These are phyloP conservation scores for Eupithecia insigniata DNA, from an alignment of 2,888 invertebrate genomes.

Conservation along the genomic window DNA sequence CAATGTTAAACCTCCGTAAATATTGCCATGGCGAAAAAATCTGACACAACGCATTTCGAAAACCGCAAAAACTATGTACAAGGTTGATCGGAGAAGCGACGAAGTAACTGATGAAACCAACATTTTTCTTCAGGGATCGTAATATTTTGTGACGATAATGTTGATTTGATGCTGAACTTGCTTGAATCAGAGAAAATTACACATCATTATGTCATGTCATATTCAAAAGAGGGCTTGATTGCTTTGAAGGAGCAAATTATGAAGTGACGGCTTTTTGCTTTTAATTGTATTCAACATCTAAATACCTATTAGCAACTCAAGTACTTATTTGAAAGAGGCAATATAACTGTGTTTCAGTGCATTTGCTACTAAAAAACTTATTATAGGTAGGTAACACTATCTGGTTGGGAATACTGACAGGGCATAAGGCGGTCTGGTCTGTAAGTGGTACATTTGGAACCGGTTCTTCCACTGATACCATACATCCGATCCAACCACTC, in stretches of 20 bases:
- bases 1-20: constrained; percentile 22
- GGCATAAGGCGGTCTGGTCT: constrained; percentile 38
- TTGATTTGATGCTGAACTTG: constrained; percentile 7
- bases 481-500: constrained; percentile 43
- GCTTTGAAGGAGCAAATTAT: constrained; percentile 69
- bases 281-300: not conserved
- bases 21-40: constrained; percentile 20
- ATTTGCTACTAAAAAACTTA: too few species aligned
- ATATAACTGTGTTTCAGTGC: too few species aligned
- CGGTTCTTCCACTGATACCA: constrained; percentile 42
- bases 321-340: too few species aligned
- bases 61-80: constrained; percentile 15
- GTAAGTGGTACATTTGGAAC: constrained; percentile 45
- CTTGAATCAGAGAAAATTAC: constrained; percentile 22
- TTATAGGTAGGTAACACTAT: too few species aligned
- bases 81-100: constrained; percentile 2
- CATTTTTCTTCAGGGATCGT: not conserved
- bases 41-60: constrained; percentile 24
- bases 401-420: constrained; percentile 38
- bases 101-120: not conserved
- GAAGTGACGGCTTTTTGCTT: too few species aligned
- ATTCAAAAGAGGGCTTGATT: constrained; percentile 57
- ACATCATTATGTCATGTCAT: constrained; percentile 47
- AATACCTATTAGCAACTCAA: not conserved
- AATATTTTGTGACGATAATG: not conserved